Evolutionary conservation across 2,797 vertebrate genomes (phyloP), one percentile per base, ranked within the genome.

Genomic region (Onychomys leucogaster): DNA sequence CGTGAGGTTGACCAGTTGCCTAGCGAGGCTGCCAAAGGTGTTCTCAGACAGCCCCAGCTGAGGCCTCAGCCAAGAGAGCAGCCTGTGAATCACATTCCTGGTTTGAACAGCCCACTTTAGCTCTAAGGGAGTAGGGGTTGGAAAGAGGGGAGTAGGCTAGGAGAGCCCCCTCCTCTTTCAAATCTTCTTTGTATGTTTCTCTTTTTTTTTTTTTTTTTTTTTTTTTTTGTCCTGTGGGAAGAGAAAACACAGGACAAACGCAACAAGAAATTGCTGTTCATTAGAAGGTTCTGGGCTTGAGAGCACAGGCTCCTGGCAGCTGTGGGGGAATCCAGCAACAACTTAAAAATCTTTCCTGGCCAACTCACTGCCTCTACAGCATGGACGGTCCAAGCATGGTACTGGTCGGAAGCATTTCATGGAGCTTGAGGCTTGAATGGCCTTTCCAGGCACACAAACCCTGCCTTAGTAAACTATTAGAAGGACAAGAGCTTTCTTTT

Each of bases 81-180:
- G 2, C 29, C 16, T 0, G 2, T 5, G 32, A 63, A 34, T 77
- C 37, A 29, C 16, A 2, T 21, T 34, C 21, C 7, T 1, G 29
- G 19, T 41, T 34, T 41, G 17, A 57, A 27, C 37, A 67, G 5
- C 19, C 34, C 11, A 1, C 65, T 14, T 71, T 23, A 43, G 32
- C 8, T 34, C 2, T 2, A 37, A 25, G 12, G 34, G 21, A 6
- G 4, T 65, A 37, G 11, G 67, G 32, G 46, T 5, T 13, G 32
- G 46, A 88, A 41, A 25, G 0, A 1, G 13, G 2, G 21, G n/a
- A 37, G 13, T 29, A 10, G 23, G 1, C 6, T 12, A 34, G 9
- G 69, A 46, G 14, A 69, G 32, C 9, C 32, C 27, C 2, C 0
- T 7, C 5, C 3, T 81, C 61, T 34, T 21, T 0, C 14, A 89